Evolutionary conservation across 2,888 invertebrate species (phyloP).

Genomic region (Pandemis cinnamomeana): DNA sequence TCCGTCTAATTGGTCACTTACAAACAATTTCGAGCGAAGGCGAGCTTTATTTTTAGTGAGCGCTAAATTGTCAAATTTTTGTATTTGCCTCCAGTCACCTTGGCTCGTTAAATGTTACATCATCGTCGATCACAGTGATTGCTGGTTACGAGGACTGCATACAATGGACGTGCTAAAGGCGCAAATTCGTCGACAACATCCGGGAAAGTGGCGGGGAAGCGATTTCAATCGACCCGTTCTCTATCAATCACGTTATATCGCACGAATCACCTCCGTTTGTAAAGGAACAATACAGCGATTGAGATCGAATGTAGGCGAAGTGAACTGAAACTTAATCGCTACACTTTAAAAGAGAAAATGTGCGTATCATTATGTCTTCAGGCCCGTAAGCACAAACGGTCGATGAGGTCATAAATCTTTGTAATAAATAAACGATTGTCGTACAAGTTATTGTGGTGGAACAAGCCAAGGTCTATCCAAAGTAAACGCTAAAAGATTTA

Average conservation of each 20-base stretch:
- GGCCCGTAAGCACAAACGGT: conserved; percentile 31
- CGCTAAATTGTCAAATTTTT: conserved; percentile 47
- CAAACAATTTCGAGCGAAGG: conserved; percentile 26
- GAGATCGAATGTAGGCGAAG: conserved; percentile 13
- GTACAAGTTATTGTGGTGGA: conserved; percentile 54
- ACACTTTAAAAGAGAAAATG: conserved; percentile 16
- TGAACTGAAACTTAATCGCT: conserved; percentile 8
- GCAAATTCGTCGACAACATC: conserved; percentile 63
- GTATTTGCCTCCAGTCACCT: conserved; percentile 52
- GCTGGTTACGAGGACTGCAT: conserved; percentile 54
- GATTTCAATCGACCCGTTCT: conserved; percentile 52
- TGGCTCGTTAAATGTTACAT: conserved; percentile 60
- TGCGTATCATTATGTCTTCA: conserved; percentile 18
- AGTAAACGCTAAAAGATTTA: conserved; percentile 61
- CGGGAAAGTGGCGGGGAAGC: conserved; percentile 69
- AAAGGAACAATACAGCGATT: conserved; percentile 48
- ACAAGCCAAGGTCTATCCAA: conserved; percentile 50
- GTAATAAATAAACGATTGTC: conserved; percentile 53
- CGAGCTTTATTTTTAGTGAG: conserved; percentile 37
- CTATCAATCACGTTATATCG: conserved; percentile 47
- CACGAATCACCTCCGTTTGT: conserved; percentile 36
- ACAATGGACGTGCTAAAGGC: conserved; percentile 62
- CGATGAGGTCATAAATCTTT: conserved; percentile 60
- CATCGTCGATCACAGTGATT: conserved; percentile 39
- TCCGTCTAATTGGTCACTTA: conserved; percentile 37